Evolutionary conservation across 2,888 invertebrate species (phyloP), one percentile per base, ranked within the genome.

Genomic region (Microctonus hyperodae): DNA sequence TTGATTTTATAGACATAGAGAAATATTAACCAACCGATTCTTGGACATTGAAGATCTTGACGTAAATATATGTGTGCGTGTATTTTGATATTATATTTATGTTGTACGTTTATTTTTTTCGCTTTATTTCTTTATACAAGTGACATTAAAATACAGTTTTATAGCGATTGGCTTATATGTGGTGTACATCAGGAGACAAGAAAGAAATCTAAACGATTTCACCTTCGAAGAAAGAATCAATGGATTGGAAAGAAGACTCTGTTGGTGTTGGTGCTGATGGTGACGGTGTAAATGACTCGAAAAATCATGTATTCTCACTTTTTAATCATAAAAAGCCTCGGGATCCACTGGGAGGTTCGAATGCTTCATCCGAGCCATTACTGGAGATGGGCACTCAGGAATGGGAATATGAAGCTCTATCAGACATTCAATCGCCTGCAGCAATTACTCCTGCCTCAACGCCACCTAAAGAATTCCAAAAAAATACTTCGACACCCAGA

Each of bases 321-420:
- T 74, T 73, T 68, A 72, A 72, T 66, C 69, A 71, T 70, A 73
- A 72, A 22, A 74, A 74, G 77, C 80, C 78, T 76, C 79, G 80
- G 77, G 78, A 80, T 64, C 76, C 79, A 51, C 70, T 74, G 6
- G 74, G 76, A 68, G 78, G 78, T 68, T 78, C 77, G 33, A 78
- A 74, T 72, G 75, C 78, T 64, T 82, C 82, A 69, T 76, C 79
- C 51, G 81, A 80, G 64, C 81, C 81, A 20, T 70, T 83, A 57
- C 76, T 82, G 70, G 89, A 88, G 65, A 87, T 88, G 82, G 79
- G 78, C 64, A 76, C 77, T 37, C 72, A 77, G 67, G 77, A 76
- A 65, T 83, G 83, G 83, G 82, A 83, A 63, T 82, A 83, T 76
- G 82, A 83, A 74, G 81, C 81, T 33, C 69, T 83, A 72, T 79